These are phyloP conservation scores for Onychostoma macrolepis DNA, from an alignment of 2,113 vertebrate species.

Conservation along the genomic window DNA sequence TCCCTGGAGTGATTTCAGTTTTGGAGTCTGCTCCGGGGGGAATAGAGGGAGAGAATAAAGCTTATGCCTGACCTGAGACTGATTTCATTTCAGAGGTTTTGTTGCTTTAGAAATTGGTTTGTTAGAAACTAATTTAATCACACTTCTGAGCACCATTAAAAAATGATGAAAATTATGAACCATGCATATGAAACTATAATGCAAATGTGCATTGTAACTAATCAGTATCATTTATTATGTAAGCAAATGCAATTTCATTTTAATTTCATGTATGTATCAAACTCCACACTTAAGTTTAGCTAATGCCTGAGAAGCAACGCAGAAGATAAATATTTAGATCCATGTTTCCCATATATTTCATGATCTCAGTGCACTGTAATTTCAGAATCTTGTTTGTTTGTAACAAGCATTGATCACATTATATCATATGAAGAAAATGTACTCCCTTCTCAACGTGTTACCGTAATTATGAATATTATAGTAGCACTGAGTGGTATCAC, in stretches of 20 bases:
- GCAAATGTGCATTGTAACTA: neutral
- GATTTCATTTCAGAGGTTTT: neutral
- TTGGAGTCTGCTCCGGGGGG: neutral
- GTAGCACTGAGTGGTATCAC: constrained; percentile 47
- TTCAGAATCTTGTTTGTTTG: constrained; percentile 34
- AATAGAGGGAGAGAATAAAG: constrained; percentile 8
- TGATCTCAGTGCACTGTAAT: constrained; percentile 17
- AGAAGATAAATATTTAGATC: neutral
- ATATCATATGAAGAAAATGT: constrained; percentile 39
- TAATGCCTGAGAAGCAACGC: neutral
- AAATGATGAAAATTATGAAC: neutral
- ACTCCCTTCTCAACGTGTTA: constrained; percentile 25
- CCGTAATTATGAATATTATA: constrained; percentile 51
- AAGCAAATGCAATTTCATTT: neutral
- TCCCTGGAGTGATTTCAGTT: constrained; percentile 36
- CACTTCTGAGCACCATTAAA: neutral
- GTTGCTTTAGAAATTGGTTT: neutral
- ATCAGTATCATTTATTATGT: neutral
- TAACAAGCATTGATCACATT: constrained; percentile 37
- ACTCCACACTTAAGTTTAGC: neutral
- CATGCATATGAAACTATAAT: neutral
- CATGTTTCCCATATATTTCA: constrained; percentile 1
- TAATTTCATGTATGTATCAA: neutral
- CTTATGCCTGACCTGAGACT: neutral
- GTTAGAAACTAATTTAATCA: neutral